Evolutionary conservation across 2,888 invertebrate genomes (phyloP).

Genomic region (Lithophane leautieri): DNA sequence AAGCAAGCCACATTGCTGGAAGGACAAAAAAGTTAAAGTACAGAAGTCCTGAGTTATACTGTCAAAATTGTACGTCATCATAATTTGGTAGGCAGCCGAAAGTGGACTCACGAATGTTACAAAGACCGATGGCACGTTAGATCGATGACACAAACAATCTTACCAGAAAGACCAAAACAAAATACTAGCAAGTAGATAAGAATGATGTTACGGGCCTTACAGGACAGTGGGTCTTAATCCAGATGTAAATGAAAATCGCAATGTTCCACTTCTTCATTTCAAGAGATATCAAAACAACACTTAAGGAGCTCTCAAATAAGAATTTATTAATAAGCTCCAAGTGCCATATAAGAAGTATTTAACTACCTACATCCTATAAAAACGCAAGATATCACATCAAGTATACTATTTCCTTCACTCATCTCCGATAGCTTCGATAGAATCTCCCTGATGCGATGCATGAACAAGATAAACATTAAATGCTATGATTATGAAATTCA

Average conservation of each 20-base stretch:
- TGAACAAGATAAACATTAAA: conserved; percentile 22
- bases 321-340: conserved; percentile 11
- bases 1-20: neutral
- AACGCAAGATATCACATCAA: conserved; percentile 20
- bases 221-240: neutral
- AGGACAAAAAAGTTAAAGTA: neutral
- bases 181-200: conserved; percentile 18
- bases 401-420: conserved; percentile 23
- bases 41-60: neutral
- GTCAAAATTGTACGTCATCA: neutral
- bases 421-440: conserved; percentile 14
- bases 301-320: conserved; percentile 5
- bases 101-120: neutral
- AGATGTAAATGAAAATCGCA: neutral
- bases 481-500: conserved; percentile 34
- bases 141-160: conserved; percentile 13
- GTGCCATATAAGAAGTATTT: conserved; percentile 1
- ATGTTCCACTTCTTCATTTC: neutral
- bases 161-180: conserved; percentile 19
- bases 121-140: neutral
- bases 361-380: neutral
- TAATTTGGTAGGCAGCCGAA: neutral
- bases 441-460: conserved; percentile 30
- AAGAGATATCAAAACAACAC: conserved; percentile 17
- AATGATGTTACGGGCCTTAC: neutral